Evolutionary conservation across 2,797 vertebrate species (phyloP), one percentile per base, ranked within the genome.

Genomic region (Moxostoma hubbsi): DNA sequence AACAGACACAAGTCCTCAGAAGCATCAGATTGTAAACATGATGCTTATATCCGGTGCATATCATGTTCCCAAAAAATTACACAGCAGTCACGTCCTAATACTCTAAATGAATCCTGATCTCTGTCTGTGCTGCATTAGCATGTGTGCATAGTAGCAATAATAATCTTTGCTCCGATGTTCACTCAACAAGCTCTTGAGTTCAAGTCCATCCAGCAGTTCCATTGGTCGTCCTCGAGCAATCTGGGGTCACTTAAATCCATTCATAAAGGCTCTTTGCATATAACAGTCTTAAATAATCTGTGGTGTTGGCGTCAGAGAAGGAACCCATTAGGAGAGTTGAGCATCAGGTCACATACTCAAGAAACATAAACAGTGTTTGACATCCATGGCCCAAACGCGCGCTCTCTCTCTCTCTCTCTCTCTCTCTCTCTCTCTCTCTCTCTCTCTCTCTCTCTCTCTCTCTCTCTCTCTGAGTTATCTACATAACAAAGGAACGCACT

Each of bases 321-420:
- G 46, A 65, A 63, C 2, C 5, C 5, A 1, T 18, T 6, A 49
- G 15, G 9, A 54, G 66, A 62, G 58, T 63, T 78, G 75, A 70
- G 75, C 15, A 18, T 8, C 13, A 62, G 75, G 75, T 78, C 75
- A 63, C 67, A 55, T 53, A 70, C 18, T 62, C 49, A 65, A 50
- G 51, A 9, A 54, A 79, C 47, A 72, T 57, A 78, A 72, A 79
- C 68, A 46, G 36, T 10, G 68, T 79, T 71, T 64, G 76, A 79
- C 76, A 79, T 71, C 76, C 43, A 43, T 64, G 58, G 59, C 67
- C 68, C n/a, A 45, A 71, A 55, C 12, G 1, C 68, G 57, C 59
- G 57, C 61, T 50, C 76, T 62, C 50, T 71, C 36, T 36, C 58
- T 61, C 58, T 36, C 18, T 24, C 58, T 61, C 58, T 43, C 59